Evolutionary conservation across 2,888 invertebrate genomes (phyloP).

Genomic region (Lottia gigantea): DNA sequence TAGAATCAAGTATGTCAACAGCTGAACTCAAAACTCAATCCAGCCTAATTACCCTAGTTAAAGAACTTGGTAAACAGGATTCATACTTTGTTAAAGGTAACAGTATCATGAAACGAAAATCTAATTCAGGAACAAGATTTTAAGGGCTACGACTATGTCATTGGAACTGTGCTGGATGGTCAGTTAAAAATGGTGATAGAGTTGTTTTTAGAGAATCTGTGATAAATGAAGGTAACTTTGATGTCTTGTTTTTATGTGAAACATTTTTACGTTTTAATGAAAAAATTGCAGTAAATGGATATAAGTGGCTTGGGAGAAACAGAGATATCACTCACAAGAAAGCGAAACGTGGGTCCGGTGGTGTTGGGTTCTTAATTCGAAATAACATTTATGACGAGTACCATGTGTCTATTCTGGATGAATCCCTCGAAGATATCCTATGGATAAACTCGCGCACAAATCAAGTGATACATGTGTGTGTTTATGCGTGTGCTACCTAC

Average conservation of each 20-base stretch:
- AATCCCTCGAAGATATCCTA: slow-evolving; percentile 13
- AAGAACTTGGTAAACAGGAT: slow-evolving; percentile 14
- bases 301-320: slow-evolving; percentile 19
- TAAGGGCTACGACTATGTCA: slow-evolving; percentile 14
- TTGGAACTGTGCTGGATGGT: too few species aligned
- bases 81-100: slow-evolving; percentile 5
- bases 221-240: neutral
- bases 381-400: slow-evolving; percentile 7
- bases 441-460: slow-evolving; percentile 11
- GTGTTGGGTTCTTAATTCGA: slow-evolving; percentile 20
- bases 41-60: slow-evolving; percentile 1
- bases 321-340: slow-evolving; percentile 18
- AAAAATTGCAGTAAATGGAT: slow-evolving; percentile 1
- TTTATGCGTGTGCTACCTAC: slow-evolving; percentile 20
- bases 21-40: slow-evolving; percentile 4
- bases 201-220: slow-evolving; percentile 10
- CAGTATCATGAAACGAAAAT: neutral
- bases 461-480: slow-evolving; percentile 6
- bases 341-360: slow-evolving; percentile 21
- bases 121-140: neutral
- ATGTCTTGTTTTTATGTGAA: slow-evolving; percentile 10
- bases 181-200: slow-evolving; percentile 5
- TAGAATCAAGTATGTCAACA: neutral
- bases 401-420: slow-evolving; percentile 10
- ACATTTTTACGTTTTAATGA: slow-evolving; percentile 13